Evolutionary conservation across 2,797 vertebrate species (phyloP), one percentile per base, ranked within the genome.

Genomic region (Smutsia temminckii): DNA sequence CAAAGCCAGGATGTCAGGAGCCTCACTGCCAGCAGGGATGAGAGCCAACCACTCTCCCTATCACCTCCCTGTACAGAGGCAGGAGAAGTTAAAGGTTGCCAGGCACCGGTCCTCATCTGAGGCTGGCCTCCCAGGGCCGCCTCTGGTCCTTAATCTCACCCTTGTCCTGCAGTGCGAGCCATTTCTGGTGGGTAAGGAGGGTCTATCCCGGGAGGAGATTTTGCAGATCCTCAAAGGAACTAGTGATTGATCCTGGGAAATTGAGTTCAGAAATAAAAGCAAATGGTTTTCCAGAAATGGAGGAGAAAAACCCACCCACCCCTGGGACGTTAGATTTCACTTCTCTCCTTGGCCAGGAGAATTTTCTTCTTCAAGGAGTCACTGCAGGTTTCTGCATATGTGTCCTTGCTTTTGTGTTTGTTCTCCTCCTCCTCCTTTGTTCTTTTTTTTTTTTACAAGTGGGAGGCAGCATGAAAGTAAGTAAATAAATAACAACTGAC

Each of bases 51-150:
- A 29, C 32, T 42, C 20, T 21, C n/a, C 23, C 77, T 20, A 4
- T 18, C 46, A 8, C 23, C 64, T 27, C 18, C 51, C 23, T 34
- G 3, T 8, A 12, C 13, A 11, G 1, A 4, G 4, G 8, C 0
- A 20, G 49, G 29, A 80, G 71, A 89, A 55, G 37, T 61, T 21
- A 46, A 55, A 94, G 53, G 77, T 17, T 6, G 17, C 23, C 37
- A 10, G 27, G 16, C 3, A 5, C 84, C 34, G 13, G 34, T 32
- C 25, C 34, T 42, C 27, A 21, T 14, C 46, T 80, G 27, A 4
- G n/a, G 6, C 2, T 32, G 34, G n/a, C 46, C 29, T 8, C 5
- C 7, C 4, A 9, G 18, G 3, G 23, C 29, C 13, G 2, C 11
- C 51, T 68, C 63, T 46, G 18, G 8, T 14, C 84, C 55, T 25